Evolutionary conservation across 2,888 invertebrate genomes (phyloP).

Genomic region (Ecliptopera silaceata): DNA sequence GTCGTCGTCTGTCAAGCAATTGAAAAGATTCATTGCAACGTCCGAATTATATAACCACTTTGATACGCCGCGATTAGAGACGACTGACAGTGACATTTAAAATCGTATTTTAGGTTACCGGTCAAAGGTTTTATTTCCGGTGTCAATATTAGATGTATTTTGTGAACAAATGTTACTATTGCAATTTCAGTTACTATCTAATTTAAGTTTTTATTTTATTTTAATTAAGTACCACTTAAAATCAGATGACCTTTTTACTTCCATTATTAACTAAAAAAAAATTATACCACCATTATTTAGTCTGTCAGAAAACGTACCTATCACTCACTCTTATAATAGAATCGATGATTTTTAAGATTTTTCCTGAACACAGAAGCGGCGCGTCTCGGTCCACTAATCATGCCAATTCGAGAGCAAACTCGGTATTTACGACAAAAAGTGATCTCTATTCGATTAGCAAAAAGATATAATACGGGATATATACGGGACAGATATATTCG

Average conservation of each 20-base stretch:
- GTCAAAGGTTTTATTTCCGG: constrained; percentile 37
- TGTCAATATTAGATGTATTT: constrained; percentile 1
- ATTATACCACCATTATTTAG: too few relatives aligned
- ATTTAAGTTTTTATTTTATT: too few relatives aligned
- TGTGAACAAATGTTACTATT: too few relatives aligned
- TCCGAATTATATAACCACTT: constrained; percentile 22
- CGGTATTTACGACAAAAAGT: constrained; percentile 13
- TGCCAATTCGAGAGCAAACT: constrained; percentile 25
- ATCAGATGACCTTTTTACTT: too few relatives aligned
- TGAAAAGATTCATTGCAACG: too few relatives aligned
- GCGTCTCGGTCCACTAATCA: constrained; percentile 18
- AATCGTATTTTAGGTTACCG: constrained; percentile 39
- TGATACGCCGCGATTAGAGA: constrained; percentile 3
- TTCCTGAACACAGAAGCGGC: neutral
- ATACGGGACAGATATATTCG: too few relatives aligned
- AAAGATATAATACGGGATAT: too few relatives aligned
- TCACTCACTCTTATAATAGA: neutral
- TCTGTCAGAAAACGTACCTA: too few relatives aligned
- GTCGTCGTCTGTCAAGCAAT: too few relatives aligned
- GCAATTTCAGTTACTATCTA: too few relatives aligned
- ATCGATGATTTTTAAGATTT: neutral
- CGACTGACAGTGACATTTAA: constrained; percentile 53
- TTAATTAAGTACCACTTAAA: too few relatives aligned
- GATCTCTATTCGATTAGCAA: neutral
- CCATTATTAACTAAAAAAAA: too few relatives aligned